Conservation (phyloP, 2,113 vertebrate species). For the Varanus komodoensis region DNA sequence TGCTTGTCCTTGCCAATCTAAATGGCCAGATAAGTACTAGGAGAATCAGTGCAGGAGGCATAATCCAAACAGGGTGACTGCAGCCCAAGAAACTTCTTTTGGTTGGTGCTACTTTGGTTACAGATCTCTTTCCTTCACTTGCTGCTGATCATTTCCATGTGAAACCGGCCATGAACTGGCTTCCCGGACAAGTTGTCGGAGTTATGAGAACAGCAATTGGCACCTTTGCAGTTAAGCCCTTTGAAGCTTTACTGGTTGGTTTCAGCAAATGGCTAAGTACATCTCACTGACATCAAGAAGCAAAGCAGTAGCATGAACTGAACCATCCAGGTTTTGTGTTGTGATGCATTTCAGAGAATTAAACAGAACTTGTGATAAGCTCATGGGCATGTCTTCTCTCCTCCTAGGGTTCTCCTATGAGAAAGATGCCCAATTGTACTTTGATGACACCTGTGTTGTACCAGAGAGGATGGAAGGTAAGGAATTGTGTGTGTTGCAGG, state of each 20-base stretch:
- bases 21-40: not conserved
- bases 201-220: not conserved
- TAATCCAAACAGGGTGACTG: not conserved
- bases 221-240: not conserved
- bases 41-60: not conserved
- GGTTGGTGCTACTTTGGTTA: not conserved
- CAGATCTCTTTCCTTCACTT: not conserved
- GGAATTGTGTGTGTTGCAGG: not conserved
- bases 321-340: not conserved
- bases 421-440: conserved; percentile 91
- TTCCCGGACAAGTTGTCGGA: conserved; percentile 2
- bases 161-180: not conserved
- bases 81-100: not conserved
- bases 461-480: conserved; percentile 94
- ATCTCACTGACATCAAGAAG: not conserved
- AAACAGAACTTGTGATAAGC: not conserved
- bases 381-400: not conserved
- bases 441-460: conserved; percentile 94
- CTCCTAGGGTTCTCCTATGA: conserved; percentile 89
- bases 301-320: not conserved
- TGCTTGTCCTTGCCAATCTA: not conserved
- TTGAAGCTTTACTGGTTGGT: conserved; percentile 5
- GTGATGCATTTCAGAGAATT: not conserved
- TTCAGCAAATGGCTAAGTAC: not conserved
- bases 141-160: not conserved